A percentile compares a stretch with the other conserved stretches of the same genome.
Evolutionary conservation across 1,140 invertebrate species (phyloP).

Genomic region (Polypedilum pembai): DNA sequence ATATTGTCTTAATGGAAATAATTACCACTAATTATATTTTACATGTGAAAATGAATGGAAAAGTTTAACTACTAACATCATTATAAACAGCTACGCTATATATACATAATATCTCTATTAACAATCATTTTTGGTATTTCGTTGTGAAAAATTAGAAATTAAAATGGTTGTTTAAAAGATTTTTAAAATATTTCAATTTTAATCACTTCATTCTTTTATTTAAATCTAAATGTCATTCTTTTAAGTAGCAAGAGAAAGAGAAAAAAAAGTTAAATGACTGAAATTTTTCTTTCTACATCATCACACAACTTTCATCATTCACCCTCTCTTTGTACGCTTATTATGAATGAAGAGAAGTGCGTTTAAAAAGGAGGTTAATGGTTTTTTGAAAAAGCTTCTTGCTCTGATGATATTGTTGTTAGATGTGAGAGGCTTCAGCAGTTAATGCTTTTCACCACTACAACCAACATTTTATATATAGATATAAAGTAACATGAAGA

Average conservation of each 20-base stretch:
- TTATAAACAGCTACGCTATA: no score
- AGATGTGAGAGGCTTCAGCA: no score
- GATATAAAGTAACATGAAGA: not conserved
- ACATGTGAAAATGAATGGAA: no score
- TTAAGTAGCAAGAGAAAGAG: not conserved
- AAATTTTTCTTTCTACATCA: not conserved
- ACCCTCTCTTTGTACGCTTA: not conserved
- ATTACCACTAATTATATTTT: conserved; percentile 1
- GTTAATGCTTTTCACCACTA: not conserved
- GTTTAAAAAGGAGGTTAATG: not conserved
- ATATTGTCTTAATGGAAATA: not conserved
- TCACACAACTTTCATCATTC: not conserved
- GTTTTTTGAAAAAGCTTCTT: not conserved
- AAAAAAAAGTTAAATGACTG: conserved; percentile 14
- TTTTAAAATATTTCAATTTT: no score
- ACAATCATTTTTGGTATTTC: no score
- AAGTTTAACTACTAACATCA: no score
- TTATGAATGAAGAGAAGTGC: not conserved
- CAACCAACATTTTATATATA: not conserved
- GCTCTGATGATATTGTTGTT: not conserved
- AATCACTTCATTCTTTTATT: no score
- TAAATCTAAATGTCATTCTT: not conserved
- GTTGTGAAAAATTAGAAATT: no score
- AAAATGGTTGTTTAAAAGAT: no score
- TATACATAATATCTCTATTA: no score